A percentile compares a stretch with the other conserved stretches of the same genome.
These are phyloP conservation scores for Antrozous pallidus DNA, from an alignment of 2,797 vertebrate species.

Conservation along the genomic window DNA sequence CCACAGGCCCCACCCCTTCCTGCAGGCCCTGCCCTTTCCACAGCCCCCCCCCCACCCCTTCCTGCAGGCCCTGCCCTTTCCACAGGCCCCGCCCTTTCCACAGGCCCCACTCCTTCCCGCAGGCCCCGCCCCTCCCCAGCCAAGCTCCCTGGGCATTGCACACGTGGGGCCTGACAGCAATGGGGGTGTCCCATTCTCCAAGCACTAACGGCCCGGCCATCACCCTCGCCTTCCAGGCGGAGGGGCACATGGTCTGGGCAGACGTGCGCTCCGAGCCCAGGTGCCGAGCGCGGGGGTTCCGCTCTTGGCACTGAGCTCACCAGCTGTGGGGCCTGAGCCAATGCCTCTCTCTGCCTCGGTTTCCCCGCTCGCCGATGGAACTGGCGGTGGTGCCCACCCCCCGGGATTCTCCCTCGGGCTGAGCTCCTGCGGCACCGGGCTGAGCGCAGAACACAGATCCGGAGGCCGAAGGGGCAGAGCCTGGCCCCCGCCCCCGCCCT, in stretches of 20 bases:
- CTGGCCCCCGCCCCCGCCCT: not conserved
- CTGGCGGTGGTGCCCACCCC: accelerated
- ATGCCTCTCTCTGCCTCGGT: not conserved
- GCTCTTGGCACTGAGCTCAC: not conserved
- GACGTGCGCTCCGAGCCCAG: not conserved
- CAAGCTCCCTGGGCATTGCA: accelerated
- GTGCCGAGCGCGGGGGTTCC: not conserved
- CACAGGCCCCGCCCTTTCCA: not conserved
- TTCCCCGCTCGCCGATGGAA: not conserved
- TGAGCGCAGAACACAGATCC: not conserved
- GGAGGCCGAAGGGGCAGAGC: not conserved
- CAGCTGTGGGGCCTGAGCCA: not conserved
- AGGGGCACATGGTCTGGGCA: not conserved
- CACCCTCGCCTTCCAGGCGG: not conserved
- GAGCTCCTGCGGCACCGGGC: not conserved
- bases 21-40: no score
- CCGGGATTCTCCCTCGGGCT: accelerated
- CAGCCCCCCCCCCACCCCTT: not conserved
- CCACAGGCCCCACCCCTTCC: no score
- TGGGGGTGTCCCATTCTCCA: not conserved
- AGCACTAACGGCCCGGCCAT: not conserved
- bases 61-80: no score
- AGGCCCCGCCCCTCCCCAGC: accelerated
- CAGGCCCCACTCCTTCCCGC: no score
- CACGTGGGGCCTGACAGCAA: accelerated